Evolutionary conservation across 64 coral and sea anemone genomes (phyloP).

Genomic region (Dendrophyllia cribrosa): DNA sequence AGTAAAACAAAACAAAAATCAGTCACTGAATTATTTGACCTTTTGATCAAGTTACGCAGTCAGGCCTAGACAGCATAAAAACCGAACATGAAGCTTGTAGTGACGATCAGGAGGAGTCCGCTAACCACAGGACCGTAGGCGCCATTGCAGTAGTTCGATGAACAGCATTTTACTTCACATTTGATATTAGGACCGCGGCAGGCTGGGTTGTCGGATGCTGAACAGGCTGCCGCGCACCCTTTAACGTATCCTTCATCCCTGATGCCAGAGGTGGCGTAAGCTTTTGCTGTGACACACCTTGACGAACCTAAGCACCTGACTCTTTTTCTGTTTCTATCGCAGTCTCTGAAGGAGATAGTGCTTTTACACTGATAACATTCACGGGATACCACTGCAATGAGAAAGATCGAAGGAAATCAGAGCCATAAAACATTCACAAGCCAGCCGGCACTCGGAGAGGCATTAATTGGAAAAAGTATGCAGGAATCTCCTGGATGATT

Average conservation of each 20-base stretch:
- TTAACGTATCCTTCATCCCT: neutral
- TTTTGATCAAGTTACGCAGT: too few species aligned
- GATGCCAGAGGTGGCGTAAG: neutral
- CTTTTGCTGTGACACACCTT: neutral
- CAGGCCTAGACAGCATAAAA: too few species aligned
- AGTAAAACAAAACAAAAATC: too few species aligned
- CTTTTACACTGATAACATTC: neutral
- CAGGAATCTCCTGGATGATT: too few species aligned
- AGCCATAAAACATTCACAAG: too few species aligned
- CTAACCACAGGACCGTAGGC: too few species aligned
- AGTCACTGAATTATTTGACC: too few species aligned
- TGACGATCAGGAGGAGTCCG: too few species aligned
- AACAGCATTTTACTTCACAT: neutral
- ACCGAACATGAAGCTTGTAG: too few species aligned
- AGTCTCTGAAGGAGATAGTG: neutral
- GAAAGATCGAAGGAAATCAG: too few species aligned
- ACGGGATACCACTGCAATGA: slow-evolving; percentile 2
- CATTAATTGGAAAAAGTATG: too few species aligned
- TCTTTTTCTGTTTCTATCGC: neutral
- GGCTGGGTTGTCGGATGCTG: neutral
- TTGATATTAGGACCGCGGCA: neutral
- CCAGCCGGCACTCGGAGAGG: too few species aligned
- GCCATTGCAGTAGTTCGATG: neutral
- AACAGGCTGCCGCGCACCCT: neutral
- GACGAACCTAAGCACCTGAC: neutral